Percentiles rank a stretch among this genome's conserved stretches.
Evolutionary conservation across 2,888 invertebrate species (phyloP).

Genomic region (Andrena marginata): DNA sequence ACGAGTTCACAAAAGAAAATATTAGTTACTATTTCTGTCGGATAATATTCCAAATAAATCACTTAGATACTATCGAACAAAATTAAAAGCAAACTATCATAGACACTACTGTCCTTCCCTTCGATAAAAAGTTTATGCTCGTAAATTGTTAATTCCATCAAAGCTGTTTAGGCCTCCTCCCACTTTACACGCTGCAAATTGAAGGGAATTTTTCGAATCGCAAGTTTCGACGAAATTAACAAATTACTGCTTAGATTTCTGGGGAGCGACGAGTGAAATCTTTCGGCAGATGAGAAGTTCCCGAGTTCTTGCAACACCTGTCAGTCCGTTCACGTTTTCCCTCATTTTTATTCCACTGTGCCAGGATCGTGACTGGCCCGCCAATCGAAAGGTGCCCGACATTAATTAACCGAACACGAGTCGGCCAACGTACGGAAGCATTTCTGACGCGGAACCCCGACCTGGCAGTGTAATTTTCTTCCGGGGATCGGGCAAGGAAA

Average conservation of each 20-base stretch:
- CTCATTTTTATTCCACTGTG: constrained; percentile 20
- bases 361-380: constrained; percentile 29
- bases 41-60: too few species aligned
- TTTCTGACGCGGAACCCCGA: constrained; percentile 30
- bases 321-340: constrained; percentile 1
- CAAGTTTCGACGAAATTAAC: not conserved
- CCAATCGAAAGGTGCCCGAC: constrained; percentile 38
- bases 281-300: constrained; percentile 4
- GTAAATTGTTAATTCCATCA: too few species aligned
- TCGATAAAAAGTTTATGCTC: too few species aligned
- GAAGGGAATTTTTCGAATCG: not conserved
- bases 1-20: too few species aligned
- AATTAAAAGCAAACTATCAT: too few species aligned
- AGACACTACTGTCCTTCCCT: too few species aligned
- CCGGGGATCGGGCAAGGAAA: not conserved
- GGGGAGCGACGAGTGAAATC: too few species aligned
- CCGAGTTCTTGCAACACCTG: constrained; percentile 11
- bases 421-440: constrained; percentile 23
- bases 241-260: not conserved
- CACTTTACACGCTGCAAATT: too few species aligned
- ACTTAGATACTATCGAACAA: too few species aligned
- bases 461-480: constrained; percentile 40
- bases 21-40: too few species aligned
- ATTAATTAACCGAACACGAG: constrained; percentile 47
- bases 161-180: too few species aligned